phyloP scores from a whole-genome alignment of 92 coral and sea anemone genomes.

The Umimayanthus kanabou region DNA sequence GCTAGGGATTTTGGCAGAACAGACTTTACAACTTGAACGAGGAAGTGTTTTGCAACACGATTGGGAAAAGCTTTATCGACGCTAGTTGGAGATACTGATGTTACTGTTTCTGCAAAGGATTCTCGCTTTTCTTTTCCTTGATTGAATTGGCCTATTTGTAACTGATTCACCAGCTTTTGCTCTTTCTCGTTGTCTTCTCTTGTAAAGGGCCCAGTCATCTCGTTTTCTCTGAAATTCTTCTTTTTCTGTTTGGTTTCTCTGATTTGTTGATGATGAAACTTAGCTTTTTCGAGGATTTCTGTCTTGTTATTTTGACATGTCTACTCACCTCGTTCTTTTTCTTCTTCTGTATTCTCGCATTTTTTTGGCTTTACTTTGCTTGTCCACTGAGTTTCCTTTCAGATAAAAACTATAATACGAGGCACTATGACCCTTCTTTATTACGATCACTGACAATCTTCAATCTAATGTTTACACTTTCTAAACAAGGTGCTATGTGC shows the following conservation, averaged over 20 bases:
- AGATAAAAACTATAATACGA: neutral
- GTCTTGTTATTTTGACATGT: neutral
- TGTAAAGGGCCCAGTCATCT: conserved; percentile 9
- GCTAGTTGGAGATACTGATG: neutral
- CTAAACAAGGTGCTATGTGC: too few relatives aligned
- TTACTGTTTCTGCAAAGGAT: neutral
- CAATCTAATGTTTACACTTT: too few relatives aligned
- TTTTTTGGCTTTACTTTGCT: conserved; percentile 1
- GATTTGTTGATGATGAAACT: neutral
- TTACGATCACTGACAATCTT: too few relatives aligned
- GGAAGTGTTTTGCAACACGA: neutral
- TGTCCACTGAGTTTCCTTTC: conserved; percentile 15
- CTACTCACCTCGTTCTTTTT: conserved; percentile 1
- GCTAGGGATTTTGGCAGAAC: neutral
- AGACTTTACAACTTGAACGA: neutral
- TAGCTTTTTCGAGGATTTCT: conserved; percentile 5
- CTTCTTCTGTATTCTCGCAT: conserved; percentile 19
- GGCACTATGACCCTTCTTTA: neutral
- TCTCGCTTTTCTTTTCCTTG: neutral
- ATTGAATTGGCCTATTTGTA: neutral
- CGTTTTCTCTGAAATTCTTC: neutral
- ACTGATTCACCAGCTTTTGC: neutral
- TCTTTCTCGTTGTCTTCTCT: conserved; percentile 7
- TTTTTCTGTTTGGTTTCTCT: neutral
- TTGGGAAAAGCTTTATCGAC: neutral